Percentiles rank a stretch among this genome's conserved stretches.
Conservation (phyloP, 2,888 invertebrate species). For the Helicoverpa assulta region DNA sequence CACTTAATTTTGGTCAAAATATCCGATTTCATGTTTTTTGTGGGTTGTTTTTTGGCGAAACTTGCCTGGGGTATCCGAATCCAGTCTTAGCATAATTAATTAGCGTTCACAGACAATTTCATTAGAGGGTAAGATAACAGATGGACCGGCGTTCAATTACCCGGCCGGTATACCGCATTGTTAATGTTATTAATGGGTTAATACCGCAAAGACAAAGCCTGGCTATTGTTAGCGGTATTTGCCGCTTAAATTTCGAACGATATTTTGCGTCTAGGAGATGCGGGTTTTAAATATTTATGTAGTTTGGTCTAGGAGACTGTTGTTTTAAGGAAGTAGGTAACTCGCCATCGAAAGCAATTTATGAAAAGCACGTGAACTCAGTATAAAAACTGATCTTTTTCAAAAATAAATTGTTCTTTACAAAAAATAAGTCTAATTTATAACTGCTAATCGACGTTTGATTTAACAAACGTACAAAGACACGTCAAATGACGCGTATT, state of each 20-base stretch:
- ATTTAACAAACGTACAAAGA: too few species aligned
- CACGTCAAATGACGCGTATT: background rate
- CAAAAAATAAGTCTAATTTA: too few species aligned
- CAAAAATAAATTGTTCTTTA: too few species aligned
- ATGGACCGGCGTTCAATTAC: slow-evolving; percentile 79
- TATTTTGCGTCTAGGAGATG: slow-evolving; percentile 55
- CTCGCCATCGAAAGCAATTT: too few species aligned
- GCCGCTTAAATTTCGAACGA: slow-evolving; percentile 62
- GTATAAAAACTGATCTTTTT: too few species aligned
- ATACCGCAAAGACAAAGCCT: slow-evolving; percentile 77
- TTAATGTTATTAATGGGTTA: slow-evolving; percentile 82
- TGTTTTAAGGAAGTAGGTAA: too few species aligned
- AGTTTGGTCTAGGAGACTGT: background rate
- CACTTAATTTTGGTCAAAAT: background rate
- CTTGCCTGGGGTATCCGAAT: slow-evolving; percentile 45
- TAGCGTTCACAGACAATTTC: slow-evolving; percentile 76
- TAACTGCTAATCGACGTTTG: background rate
- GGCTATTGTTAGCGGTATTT: slow-evolving; percentile 65
- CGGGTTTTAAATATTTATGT: slow-evolving; percentile 65
- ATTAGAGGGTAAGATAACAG: slow-evolving; percentile 78
- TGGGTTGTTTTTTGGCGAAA: background rate
- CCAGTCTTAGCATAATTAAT: slow-evolving; percentile 73
- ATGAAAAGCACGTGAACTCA: too few species aligned
- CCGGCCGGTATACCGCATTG: slow-evolving; percentile 76
- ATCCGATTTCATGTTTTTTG: background rate